Evolutionary conservation across 2,797 vertebrate species (phyloP).

Genomic region (Siniperca undulata): DNA sequence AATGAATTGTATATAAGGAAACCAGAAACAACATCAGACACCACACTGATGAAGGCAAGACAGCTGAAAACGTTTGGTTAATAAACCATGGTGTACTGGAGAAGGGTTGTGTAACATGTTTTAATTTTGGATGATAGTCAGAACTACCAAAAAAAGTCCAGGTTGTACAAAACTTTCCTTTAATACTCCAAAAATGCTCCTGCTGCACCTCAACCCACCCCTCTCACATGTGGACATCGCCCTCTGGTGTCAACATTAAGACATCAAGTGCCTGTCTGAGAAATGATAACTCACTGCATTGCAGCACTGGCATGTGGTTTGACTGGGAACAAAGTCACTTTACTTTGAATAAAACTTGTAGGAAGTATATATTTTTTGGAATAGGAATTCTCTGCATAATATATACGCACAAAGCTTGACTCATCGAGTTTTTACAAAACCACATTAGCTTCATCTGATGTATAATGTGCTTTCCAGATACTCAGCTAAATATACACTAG

Average conservation of each 20-base stretch:
- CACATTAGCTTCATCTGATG: slow-evolving; percentile 9
- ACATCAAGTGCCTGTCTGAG: slow-evolving; percentile 29
- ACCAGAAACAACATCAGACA: neutral
- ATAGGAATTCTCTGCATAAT: slow-evolving; percentile 5
- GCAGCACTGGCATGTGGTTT: slow-evolving; percentile 76
- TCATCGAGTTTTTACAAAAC: slow-evolving; percentile 3
- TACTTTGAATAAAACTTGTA: slow-evolving; percentile 38
- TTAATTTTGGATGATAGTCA: neutral
- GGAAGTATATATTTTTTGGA: neutral
- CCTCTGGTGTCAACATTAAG: slow-evolving; percentile 78
- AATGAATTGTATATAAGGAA: neutral
- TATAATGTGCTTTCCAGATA: slow-evolving; percentile 17
- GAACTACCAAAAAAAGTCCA: neutral
- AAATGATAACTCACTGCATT: slow-evolving; percentile 83
- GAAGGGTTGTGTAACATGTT: slow-evolving; percentile 4
- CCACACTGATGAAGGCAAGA: neutral
- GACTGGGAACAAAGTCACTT: slow-evolving; percentile 53
- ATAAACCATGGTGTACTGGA: neutral
- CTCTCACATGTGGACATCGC: slow-evolving; percentile 67
- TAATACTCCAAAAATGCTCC: slow-evolving; percentile 5
- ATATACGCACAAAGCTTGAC: neutral
- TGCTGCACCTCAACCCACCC: neutral
- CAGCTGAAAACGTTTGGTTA: neutral
- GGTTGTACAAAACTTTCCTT: slow-evolving; percentile 5
- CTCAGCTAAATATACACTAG: slow-evolving; percentile 42